A percentile compares a stretch with the other conserved stretches of the same genome.
phyloP scores from a whole-genome alignment of 2,888 invertebrate species.

The Polydrusus cervinus region DNA sequence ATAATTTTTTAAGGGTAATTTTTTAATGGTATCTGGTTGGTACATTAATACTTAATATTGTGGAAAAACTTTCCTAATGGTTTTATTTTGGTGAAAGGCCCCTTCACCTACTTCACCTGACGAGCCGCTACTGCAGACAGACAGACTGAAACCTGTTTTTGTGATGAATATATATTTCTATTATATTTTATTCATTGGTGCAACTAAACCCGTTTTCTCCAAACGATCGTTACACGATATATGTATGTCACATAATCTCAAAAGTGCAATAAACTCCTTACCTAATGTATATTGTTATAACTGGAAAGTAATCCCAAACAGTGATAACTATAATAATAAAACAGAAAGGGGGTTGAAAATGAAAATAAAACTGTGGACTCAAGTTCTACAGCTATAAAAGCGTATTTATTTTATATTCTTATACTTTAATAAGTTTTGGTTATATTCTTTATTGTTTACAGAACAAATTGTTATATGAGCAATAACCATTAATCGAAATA shows the following conservation, averaged over 20 bases:
- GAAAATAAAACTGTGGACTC: neutral
- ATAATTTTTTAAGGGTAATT: no score
- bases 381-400: neutral
- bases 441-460: neutral
- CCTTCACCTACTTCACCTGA: no score
- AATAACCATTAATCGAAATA: no score
- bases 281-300: slow-evolving; percentile 16
- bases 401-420: slow-evolving; percentile 2
- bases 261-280: neutral
- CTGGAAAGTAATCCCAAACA: slow-evolving; percentile 1
- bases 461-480: neutral
- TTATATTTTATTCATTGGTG: no score
- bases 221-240: neutral
- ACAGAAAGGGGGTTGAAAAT: neutral
- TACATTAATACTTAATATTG: no score
- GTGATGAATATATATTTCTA: no score
- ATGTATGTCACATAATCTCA: neutral
- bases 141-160: no score
- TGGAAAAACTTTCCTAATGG: no score
- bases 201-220: no score
- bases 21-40: no score
- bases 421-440: neutral
- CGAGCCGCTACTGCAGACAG: no score
- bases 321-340: slow-evolving; percentile 12
- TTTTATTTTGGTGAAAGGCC: no score